Conservation (phyloP, 1,140 invertebrate genomes). For the Asobara japonica region DNA sequence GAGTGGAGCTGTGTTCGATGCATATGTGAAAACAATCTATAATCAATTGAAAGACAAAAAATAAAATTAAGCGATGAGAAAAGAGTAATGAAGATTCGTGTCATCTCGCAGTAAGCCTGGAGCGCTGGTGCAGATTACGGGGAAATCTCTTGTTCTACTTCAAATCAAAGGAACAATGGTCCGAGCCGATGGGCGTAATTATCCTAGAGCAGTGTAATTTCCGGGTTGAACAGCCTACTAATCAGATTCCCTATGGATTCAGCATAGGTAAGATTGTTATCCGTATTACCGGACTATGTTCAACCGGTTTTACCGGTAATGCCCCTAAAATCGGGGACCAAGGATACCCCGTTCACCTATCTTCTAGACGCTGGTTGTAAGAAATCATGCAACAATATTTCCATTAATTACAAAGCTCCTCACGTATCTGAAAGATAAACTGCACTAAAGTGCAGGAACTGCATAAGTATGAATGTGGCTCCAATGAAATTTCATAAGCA, state of each 20-base stretch:
- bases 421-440: no score
- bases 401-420: no score
- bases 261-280: constrained; percentile 59
- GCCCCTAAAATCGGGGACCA: neutral
- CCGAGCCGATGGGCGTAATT: constrained; percentile 87
- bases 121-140: constrained; percentile 89
- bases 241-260: constrained; percentile 62
- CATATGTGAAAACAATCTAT: neutral
- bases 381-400: no score
- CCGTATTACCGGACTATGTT: neutral
- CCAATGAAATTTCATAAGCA: no score
- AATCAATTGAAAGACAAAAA: neutral
- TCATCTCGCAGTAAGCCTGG: constrained; percentile 74
- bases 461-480: no score
- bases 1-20: neutral
- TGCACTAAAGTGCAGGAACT: no score
- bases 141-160: constrained; percentile 96
- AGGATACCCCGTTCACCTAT: neutral
- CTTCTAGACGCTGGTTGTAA: no score
- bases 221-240: constrained; percentile 73
- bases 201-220: constrained; percentile 87
- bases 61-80: neutral
- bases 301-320: neutral
- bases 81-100: neutral
- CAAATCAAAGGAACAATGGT: constrained; percentile 88